A percentile compares a stretch with the other conserved stretches of the same genome.
Evolutionary conservation across 2,797 vertebrate species (phyloP).

Genomic region (Bothrops alternatus): DNA sequence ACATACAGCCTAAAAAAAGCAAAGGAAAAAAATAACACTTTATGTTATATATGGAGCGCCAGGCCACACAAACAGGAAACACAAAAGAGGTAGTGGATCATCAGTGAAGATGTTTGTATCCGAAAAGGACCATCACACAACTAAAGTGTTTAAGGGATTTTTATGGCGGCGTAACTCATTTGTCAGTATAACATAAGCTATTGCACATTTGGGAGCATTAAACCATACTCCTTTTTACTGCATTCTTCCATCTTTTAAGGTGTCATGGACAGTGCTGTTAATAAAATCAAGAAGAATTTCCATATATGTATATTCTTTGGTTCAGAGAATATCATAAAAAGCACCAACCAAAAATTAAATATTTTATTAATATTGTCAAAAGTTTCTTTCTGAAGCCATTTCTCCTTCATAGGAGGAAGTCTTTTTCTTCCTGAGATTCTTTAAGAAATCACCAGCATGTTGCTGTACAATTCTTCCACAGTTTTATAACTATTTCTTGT

Average conservation of each 20-base stretch:
- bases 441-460: constrained; percentile 57
- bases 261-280: constrained; percentile 62
- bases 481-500: constrained; percentile 30
- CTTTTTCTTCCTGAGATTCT: constrained; percentile 72
- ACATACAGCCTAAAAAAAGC: constrained; percentile 81
- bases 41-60: constrained; percentile 67
- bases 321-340: constrained; percentile 64
- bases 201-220: constrained; percentile 80
- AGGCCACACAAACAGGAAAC: constrained; percentile 71
- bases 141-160: constrained; percentile 48
- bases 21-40: constrained; percentile 72
- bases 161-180: constrained; percentile 67
- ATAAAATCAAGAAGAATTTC: constrained; percentile 59
- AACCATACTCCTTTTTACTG: constrained; percentile 72
- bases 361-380: constrained; percentile 59
- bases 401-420: constrained; percentile 72
- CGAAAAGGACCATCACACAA: constrained; percentile 71
- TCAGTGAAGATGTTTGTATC: constrained; percentile 81
- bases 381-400: constrained; percentile 59
- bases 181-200: constrained; percentile 76
- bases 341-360: constrained; percentile 68
- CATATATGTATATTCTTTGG: constrained; percentile 51
- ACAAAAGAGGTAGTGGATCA: constrained; percentile 92
- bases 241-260: constrained; percentile 71
- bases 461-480: constrained; percentile 51